Conservation (phyloP, 2,797 vertebrate species). For the Arrhamphus sclerolepis region DNA sequence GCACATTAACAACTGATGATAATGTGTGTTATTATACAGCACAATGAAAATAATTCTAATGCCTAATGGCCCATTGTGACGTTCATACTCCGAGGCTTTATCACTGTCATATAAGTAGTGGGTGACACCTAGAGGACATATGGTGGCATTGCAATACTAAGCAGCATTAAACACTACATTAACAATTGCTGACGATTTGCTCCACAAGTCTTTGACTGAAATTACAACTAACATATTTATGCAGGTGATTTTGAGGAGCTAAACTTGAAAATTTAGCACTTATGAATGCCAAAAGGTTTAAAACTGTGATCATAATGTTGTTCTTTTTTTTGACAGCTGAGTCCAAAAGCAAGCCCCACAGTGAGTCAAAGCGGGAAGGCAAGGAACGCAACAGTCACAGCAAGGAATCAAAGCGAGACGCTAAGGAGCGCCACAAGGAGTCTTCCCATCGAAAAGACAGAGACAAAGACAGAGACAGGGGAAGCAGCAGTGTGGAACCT, state of each 20-base stretch:
- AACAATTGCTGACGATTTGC: not conserved
- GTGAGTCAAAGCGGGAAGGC: constrained; percentile 78
- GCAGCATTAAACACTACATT: not conserved
- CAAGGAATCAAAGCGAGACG: constrained; percentile 81
- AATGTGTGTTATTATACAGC: not conserved
- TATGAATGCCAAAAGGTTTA: no score
- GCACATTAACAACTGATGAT: not conserved
- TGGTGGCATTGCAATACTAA: constrained; percentile 39
- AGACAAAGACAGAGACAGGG: constrained; percentile 82
- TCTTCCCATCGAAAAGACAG: constrained; percentile 74
- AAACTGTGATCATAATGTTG: not conserved
- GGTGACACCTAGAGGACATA: constrained; percentile 67
- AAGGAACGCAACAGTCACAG: constrained; percentile 79
- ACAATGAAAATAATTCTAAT: not conserved
- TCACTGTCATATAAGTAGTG: constrained; percentile 9
- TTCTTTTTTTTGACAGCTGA: constrained; percentile 78
- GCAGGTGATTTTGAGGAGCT: not conserved
- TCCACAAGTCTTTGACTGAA: not conserved
- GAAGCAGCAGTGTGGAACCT: constrained; percentile 81
- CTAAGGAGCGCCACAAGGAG: constrained; percentile 82
- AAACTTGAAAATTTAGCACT: not conserved
- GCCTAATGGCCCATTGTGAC: not conserved
- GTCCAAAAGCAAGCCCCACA: constrained; percentile 76
- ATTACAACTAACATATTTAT: not conserved
- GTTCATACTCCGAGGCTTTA: not conserved